Percentiles rank a stretch among this genome's conserved stretches.
Evolutionary conservation across 1,140 invertebrate species (phyloP).

Genomic region (Drosophila novamexicana): DNA sequence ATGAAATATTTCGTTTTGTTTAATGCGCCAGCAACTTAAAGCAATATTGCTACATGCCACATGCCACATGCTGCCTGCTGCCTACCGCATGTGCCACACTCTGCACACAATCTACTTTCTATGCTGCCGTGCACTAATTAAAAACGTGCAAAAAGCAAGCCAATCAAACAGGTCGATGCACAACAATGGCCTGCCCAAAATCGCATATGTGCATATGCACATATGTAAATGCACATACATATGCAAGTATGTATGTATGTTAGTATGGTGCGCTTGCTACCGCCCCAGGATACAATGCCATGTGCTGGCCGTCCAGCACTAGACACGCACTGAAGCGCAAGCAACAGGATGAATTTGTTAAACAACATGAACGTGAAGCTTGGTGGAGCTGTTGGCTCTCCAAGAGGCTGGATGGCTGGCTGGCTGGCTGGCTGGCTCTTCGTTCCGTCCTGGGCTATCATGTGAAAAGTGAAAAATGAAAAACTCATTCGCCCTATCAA

Average conservation of each 20-base stretch:
- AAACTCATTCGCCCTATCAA: conserved; percentile 83
- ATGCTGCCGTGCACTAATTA: conserved; percentile 60
- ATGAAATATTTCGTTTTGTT: conserved; percentile 78
- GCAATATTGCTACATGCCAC: conserved; percentile 39
- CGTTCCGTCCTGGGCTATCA: background rate
- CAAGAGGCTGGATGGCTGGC: background rate
- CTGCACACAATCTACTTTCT: background rate
- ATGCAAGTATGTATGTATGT: conserved; percentile 12
- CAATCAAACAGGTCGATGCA: conserved; percentile 82
- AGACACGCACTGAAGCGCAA: conserved; percentile 74
- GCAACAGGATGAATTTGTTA: conserved; percentile 82
- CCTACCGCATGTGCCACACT: background rate
- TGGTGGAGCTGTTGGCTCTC: background rate
- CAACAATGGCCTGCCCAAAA: conserved; percentile 64
- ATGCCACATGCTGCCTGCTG: conserved; percentile 1
- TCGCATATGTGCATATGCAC: conserved; percentile 21
- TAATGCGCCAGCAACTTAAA: conserved; percentile 61
- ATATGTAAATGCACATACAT: conserved; percentile 4
- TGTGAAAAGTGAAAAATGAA: conserved; percentile 79
- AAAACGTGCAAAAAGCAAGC: conserved; percentile 80
- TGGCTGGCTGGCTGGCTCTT: background rate
- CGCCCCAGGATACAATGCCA: conserved; percentile 40
- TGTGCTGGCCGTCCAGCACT: conserved; percentile 54
- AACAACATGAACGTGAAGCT: conserved; percentile 62
- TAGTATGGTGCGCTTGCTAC: background rate